Evolutionary conservation across 2,113 vertebrate species (phyloP), one percentile per base, ranked within the genome.

Genomic region (Sander lucioperca): DNA sequence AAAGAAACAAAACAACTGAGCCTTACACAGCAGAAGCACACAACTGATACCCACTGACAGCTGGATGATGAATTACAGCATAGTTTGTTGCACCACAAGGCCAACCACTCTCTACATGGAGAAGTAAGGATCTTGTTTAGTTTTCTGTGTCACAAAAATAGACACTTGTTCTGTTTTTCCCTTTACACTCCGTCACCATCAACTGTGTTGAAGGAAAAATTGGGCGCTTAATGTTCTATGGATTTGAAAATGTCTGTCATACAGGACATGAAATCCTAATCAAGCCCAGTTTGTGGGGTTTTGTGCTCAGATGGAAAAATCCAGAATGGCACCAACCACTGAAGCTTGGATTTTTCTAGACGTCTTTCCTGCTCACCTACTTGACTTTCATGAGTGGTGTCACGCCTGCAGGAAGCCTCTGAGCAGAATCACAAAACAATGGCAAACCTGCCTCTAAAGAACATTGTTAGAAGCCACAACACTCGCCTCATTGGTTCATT

Each of bases 11-110:
- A 86, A 83, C 54, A 78, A 63, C 74, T 27, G 8, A 75, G 66
- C 79, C 69, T 81, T 69, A 75, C 21, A 33, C 1, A 82, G 50
- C 36, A 71, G 33, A 33, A 33, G 6, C 33, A 53, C 72, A 66
- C 7, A 14, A 65, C 23, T 21, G 39, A 62, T 51, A 57, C 58
- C 67, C 69, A 76, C 72, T 30, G 53, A 79, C 85, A 89, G 88
- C 81, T 80, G 27, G 71, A 87, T 77, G 77, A 83, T 83, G 69
- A 79, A 80, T 74, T 53, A 33, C 15, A 51, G n/a, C 33, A 33
- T 33, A 58, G 50, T 47, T 65, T 82, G 18, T 73, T 57, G 33
- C 12, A 76, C 61, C 63, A 61, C 39, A 70, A 73, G n/a, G 53
- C 61, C 54, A 48, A 27, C 21, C 47, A 33, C n/a, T 72, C 54